phyloP scores from a whole-genome alignment of 2,888 invertebrate species.

The Caenorhabditis doughertyi region DNA sequence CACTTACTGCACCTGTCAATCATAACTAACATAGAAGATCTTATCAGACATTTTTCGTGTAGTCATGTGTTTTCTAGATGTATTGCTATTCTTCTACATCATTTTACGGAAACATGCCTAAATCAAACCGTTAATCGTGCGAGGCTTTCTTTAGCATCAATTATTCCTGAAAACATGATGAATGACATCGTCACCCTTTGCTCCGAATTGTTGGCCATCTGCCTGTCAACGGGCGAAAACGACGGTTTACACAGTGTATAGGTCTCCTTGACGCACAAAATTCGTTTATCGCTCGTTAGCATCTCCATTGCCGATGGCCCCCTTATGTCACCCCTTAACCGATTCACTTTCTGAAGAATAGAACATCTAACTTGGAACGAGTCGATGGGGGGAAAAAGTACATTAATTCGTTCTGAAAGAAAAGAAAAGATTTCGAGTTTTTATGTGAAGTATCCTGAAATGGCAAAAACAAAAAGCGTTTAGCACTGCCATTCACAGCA shows the following conservation, averaged over 20 bases:
- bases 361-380: constrained; percentile 25
- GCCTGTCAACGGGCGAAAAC: constrained; percentile 35
- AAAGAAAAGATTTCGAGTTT: not conserved
- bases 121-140: not conserved
- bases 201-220: constrained; percentile 56
- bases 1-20: constrained; percentile 17
- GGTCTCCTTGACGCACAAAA: constrained; percentile 56
- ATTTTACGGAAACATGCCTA: not conserved
- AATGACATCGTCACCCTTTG: constrained; percentile 55
- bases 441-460: constrained; percentile 3
- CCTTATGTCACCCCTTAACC: constrained; percentile 55
- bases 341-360: constrained; percentile 59
- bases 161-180: constrained; percentile 48
- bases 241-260: constrained; percentile 57
- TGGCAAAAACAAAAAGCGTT: constrained; percentile 10
- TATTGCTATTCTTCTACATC: not conserved
- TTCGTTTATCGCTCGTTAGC: constrained; percentile 65
- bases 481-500: constrained; percentile 38
- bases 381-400: constrained; percentile 6
- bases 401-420: constrained; percentile 11
- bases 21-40: not conserved
- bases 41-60: constrained; percentile 1
- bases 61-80: not conserved
- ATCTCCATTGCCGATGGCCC: constrained; percentile 53
- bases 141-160: not conserved